Percentiles rank a stretch among this genome's conserved stretches.
These are phyloP conservation scores for Tetragonisca angustula DNA, from an alignment of 2,888 invertebrate species.

Conservation along the genomic window DNA sequence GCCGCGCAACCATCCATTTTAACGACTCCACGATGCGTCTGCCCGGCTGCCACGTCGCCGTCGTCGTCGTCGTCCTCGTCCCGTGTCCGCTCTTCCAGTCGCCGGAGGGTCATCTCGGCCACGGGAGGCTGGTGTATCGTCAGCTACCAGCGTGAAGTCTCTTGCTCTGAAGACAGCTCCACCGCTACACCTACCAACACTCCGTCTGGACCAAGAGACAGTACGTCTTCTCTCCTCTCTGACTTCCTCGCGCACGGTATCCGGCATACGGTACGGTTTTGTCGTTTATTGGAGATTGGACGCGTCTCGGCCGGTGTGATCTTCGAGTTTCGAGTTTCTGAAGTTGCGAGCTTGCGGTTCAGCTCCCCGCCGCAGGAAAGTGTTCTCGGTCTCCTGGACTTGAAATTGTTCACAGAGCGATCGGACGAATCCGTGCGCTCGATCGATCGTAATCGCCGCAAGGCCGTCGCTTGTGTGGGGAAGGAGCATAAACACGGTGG, in stretches of 20 bases:
- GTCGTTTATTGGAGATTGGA: not conserved
- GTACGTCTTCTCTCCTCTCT: not conserved
- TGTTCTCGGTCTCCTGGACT: not conserved
- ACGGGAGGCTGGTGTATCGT: slow-evolving; percentile 31
- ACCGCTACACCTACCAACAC: not conserved
- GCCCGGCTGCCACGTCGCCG: slow-evolving; percentile 30
- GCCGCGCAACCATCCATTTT: slow-evolving; percentile 40
- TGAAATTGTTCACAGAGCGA: not conserved
- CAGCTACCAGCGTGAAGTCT: slow-evolving; percentile 42
- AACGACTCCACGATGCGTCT: slow-evolving; percentile 52
- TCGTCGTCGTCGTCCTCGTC: not conserved
- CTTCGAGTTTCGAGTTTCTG: not conserved
- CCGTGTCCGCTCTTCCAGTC: slow-evolving; percentile 22
- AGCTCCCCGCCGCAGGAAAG: too few species aligned
- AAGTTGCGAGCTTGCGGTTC: too few species aligned
- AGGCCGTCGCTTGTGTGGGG: not conserved
- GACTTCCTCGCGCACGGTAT: not conserved
- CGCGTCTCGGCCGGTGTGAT: not conserved
- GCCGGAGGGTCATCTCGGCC: not conserved
- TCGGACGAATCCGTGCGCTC: not conserved
- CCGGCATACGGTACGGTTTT: not conserved
- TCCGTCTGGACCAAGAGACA: not conserved
- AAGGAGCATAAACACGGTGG: slow-evolving; percentile 21
- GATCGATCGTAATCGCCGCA: slow-evolving; percentile 4
- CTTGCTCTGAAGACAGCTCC: slow-evolving; percentile 5